Evolutionary conservation across 1,140 invertebrate genomes (phyloP).

Genomic region (Vanessa tameamea): DNA sequence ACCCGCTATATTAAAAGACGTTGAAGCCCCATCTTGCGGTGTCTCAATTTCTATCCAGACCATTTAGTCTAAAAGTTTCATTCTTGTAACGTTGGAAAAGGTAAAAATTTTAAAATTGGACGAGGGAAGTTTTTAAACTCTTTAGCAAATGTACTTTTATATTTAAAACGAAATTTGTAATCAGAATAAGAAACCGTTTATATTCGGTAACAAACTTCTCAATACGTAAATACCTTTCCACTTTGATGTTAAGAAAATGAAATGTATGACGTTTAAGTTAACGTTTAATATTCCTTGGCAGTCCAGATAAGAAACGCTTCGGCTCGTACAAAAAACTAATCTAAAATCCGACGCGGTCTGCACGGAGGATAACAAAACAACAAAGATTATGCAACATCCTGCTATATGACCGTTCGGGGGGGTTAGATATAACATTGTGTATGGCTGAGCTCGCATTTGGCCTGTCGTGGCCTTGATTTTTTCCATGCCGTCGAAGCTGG

Average conservation of each 20-base stretch:
- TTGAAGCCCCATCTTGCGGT: constrained; percentile 36
- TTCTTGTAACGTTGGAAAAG: constrained; percentile 35
- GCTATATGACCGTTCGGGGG: constrained; percentile 61
- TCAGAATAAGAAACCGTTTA: constrained; percentile 39
- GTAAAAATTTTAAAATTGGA: constrained; percentile 39
- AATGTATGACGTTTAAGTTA: constrained; percentile 45
- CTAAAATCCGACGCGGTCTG: constrained; percentile 71
- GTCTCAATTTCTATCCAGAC: constrained; percentile 58
- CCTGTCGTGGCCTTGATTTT: constrained; percentile 75
- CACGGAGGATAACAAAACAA: constrained; percentile 74
- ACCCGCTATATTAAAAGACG: constrained; percentile 44
- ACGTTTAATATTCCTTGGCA: constrained; percentile 54
- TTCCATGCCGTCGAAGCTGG: constrained; percentile 64
- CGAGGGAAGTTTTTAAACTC: constrained; percentile 19
- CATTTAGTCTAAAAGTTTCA: constrained; percentile 66
- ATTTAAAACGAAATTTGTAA: constrained; percentile 27
- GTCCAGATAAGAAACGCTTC: constrained; percentile 50
- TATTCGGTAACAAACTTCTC: constrained; percentile 39
- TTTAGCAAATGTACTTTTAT: constrained; percentile 31
- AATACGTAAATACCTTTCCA: constrained; percentile 37
- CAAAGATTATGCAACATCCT: constrained; percentile 79
- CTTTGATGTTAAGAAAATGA: constrained; percentile 26
- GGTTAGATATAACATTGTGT: constrained; percentile 67
- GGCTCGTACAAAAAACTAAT: constrained; percentile 71
- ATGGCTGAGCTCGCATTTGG: constrained; percentile 60